Percentiles rank a stretch among this genome's conserved stretches.
Conservation (phyloP, 1,140 invertebrate genomes). For the Orius insidiosus region DNA sequence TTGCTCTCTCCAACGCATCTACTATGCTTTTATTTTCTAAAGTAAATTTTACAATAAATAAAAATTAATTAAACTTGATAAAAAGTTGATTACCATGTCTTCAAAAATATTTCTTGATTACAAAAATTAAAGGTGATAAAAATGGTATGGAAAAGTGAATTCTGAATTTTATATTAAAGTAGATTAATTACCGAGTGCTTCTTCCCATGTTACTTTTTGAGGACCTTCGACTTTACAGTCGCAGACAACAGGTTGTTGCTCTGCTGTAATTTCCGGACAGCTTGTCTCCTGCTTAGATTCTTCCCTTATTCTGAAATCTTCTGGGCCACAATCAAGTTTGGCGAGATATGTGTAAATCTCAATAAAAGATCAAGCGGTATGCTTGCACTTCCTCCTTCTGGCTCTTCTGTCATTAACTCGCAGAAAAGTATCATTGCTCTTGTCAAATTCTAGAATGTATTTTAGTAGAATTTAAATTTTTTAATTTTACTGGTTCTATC, state of each 20-base stretch:
- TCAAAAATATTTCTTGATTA: neutral
- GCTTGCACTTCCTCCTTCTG: conserved; percentile 57
- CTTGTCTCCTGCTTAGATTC: neutral
- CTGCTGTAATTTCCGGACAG: neutral
- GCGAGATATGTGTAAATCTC: conserved; percentile 15
- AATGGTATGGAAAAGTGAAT: neutral
- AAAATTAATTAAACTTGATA: neutral
- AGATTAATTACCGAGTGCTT: neutral
- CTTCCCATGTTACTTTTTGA: neutral
- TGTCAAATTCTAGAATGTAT: conserved; percentile 40
- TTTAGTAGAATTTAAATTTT: neutral
- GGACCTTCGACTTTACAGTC: neutral
- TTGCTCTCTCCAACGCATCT: neutral
- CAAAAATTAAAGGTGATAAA: neutral
- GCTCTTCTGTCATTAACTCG: conserved; percentile 61
- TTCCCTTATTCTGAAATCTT: neutral
- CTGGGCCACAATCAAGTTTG: conserved; percentile 16
- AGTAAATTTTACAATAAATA: neutral
- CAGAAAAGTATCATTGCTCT: conserved; percentile 65
- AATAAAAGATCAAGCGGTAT: conserved; percentile 33
- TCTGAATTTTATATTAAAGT: neutral
- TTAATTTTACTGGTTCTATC: conserved; percentile 34
- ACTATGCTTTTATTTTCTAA: neutral
- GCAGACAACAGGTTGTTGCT: neutral
- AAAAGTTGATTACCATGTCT: neutral